Base-by-base conservation (phyloP, 2,888 invertebrate species). In the Xestia ashworthii region DNA sequence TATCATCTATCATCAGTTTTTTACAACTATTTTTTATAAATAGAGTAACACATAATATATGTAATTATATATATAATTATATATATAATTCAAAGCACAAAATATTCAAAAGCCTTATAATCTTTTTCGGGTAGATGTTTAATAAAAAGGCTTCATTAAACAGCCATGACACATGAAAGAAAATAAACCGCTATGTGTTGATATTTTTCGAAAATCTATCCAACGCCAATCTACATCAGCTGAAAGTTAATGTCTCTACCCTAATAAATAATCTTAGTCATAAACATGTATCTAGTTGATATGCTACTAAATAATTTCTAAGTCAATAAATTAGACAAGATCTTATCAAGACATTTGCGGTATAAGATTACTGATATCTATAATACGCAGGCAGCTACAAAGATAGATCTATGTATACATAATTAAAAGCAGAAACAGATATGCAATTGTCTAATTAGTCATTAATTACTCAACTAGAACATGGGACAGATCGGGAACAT, bases 371-470 rank as follows among this genome's bases (percentile, higher is more conserved):
- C n/a, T 9, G 80, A 72, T 74, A 74, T 67, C 41, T 50, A 14
- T 38, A 62, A 14, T 76, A 77, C 25, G 65, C 70, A 71, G 55
- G 50, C 11, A 72, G 41, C 4, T 67, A 74, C 64, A 74, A 78
- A 74, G 71, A 78, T 81, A 14, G 0, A 65, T 41, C 6, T 19
- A 11, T 38, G 75, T 55, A 70, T 74, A 44, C 72, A 82, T 79
- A 78, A 72, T 82, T 83, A 82, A 76, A 90, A 88, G 83, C 88
- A 87, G 89, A 91, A 71, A 91, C 88, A 88, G 89, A 90, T 89
- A 91, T 86, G 89, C 91, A 93, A 93, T 94, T 93, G 93, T 94
- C 91, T 90, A 87, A 93, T 94, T 92, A 93, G 87, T 93, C 92
- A 92, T 94, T 93, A 93, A 94, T 93, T 93, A 93, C 90, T 93